Conservation (phyloP, 1,140 invertebrate genomes). For the Metopolophium dirhodum region DNA sequence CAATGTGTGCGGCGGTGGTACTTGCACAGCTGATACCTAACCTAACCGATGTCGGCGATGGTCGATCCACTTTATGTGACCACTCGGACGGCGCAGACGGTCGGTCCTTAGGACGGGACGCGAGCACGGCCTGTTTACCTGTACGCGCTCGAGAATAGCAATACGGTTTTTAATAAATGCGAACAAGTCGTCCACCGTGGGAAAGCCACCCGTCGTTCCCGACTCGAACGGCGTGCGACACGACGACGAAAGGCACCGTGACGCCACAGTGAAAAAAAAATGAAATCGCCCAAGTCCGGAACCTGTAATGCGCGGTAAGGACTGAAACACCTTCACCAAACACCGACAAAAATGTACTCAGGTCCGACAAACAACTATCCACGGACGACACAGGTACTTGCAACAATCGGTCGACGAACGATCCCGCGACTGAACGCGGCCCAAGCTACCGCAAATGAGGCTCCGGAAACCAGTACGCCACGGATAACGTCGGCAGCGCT, state of each 20-base stretch:
- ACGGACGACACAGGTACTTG: no score
- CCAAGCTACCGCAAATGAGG: no score
- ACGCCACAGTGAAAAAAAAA: background rate
- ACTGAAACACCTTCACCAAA: background rate
- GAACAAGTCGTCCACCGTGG: background rate
- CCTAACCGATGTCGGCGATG: background rate
- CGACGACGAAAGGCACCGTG: background rate
- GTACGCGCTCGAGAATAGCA: background rate
- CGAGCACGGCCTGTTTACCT: background rate
- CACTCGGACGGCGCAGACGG: background rate
- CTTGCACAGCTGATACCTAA: background rate
- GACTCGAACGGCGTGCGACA: background rate
- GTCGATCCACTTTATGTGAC: background rate
- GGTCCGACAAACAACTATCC: no score
- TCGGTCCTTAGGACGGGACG: background rate
- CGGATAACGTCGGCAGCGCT: no score
- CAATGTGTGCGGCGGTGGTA: background rate
- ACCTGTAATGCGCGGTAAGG: background rate
- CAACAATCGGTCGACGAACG: no score
- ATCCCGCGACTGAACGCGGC: no score
- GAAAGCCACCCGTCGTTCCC: background rate
- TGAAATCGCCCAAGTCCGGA: background rate
- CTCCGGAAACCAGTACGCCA: no score
- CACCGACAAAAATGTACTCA: no score
- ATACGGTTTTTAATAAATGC: background rate